phyloP scores from a whole-genome alignment of 2,797 vertebrate species.

The Mormyrus proboscirostris region DNA sequence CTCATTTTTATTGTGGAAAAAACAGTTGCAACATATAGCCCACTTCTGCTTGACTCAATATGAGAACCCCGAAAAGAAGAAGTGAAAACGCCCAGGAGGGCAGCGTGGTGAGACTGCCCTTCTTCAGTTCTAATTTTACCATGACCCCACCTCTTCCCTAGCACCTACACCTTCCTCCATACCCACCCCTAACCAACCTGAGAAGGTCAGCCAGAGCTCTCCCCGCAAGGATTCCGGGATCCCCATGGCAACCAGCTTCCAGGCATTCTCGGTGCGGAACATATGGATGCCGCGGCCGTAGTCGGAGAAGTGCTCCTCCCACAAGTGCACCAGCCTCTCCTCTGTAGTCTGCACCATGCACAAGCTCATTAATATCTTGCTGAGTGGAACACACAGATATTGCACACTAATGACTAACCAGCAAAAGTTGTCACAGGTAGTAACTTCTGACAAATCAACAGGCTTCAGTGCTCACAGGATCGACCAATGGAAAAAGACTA shows the following conservation, averaged over 20 bases:
- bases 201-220: conserved; percentile 87
- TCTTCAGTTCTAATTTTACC: neutral
- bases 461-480: neutral
- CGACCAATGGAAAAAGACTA: neutral
- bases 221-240: conserved; percentile 85
- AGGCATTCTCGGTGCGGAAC: conserved; percentile 88
- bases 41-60: neutral
- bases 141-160: neutral
- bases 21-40: neutral
- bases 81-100: neutral
- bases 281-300: conserved; percentile 87
- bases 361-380: neutral
- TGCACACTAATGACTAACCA: neutral
- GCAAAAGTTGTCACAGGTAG: neutral
- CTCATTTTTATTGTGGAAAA: neutral
- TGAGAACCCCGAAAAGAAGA: neutral
- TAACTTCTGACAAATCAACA: neutral
- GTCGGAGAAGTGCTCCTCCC: conserved; percentile 83
- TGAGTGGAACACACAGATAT: neutral
- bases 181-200: conserved; percentile 59
- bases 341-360: conserved; percentile 62
- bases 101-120: neutral
- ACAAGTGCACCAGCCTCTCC: conserved; percentile 72
- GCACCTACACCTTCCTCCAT: neutral
- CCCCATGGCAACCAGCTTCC: conserved; percentile 83